Evolutionary conservation across 2,888 invertebrate genomes (phyloP).

Genomic region (Steinernema scapterisci): DNA sequence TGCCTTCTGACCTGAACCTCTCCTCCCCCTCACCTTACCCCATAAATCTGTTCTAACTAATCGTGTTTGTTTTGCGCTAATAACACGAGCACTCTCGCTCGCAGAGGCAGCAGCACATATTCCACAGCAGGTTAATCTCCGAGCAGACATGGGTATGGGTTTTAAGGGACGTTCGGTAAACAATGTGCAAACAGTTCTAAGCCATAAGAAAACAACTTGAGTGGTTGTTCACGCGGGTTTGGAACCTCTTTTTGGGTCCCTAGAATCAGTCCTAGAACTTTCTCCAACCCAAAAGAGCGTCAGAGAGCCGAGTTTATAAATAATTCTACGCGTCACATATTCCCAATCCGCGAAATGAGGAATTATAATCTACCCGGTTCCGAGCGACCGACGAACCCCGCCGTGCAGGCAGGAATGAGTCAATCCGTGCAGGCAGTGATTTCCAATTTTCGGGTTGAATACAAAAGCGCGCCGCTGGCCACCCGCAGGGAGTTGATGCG

Average conservation of each 20-base stretch:
- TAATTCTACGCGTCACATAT: constrained; percentile 18
- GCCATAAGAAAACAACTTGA: constrained; percentile 15
- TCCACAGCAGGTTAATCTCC: constrained; percentile 17
- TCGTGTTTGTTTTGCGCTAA: not conserved
- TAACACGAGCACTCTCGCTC: not conserved
- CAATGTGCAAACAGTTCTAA: not conserved
- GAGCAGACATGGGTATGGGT: not conserved
- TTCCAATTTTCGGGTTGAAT: constrained; percentile 2
- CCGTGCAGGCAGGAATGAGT: no score
- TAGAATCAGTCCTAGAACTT: not conserved
- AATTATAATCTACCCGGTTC: constrained; percentile 8
- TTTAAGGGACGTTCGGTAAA: not conserved
- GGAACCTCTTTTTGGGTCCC: not conserved
- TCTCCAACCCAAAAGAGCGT: not conserved
- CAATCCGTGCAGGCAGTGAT: not conserved
- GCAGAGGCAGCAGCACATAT: no score
- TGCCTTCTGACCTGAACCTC: no score
- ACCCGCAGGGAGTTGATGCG: not conserved
- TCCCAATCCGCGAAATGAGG: constrained; percentile 15
- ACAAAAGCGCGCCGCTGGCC: constrained; percentile 17
- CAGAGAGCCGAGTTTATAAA: not conserved
- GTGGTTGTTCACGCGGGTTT: constrained; percentile 22
- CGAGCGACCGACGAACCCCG: no score
- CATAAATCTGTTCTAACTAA: no score
- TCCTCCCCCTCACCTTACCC: no score